These are phyloP conservation scores for Phocides pigmalion DNA, from an alignment of 1,140 invertebrate genomes.

Conservation along the genomic window DNA sequence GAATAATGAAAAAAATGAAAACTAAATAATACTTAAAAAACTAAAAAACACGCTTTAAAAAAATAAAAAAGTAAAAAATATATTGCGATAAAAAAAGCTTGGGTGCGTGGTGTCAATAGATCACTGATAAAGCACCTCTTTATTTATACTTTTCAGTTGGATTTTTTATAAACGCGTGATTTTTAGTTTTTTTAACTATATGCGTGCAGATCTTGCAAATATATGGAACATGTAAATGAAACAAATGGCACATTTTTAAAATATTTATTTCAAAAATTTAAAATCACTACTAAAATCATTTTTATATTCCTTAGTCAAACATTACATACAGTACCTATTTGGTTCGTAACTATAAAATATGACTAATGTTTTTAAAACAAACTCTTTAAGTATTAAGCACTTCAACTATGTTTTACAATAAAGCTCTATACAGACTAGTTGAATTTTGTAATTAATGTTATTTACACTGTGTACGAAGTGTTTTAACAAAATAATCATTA, in stretches of 20 bases:
- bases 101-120: no score
- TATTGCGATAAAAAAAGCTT: no score
- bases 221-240: not conserved
- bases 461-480: not conserved
- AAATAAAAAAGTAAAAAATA: no score
- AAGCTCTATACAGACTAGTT: constrained; percentile 29
- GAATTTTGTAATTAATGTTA: not conserved
- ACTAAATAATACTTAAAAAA: no score
- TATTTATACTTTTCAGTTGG: no score
- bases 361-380: constrained; percentile 72
- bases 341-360: constrained; percentile 58
- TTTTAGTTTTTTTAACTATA: no score
- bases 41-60: no score
- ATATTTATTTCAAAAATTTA: constrained; percentile 71
- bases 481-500: not conserved
- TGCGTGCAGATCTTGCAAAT: no score
- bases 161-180: no score
- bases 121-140: no score
- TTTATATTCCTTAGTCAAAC: constrained; percentile 54
- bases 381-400: constrained; percentile 54
- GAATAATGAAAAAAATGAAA: no score
- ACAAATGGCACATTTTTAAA: constrained; percentile 40
- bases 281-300: constrained; percentile 69
- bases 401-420: constrained; percentile 39
- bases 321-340: constrained; percentile 59